A percentile compares a stretch with the other conserved stretches of the same genome.
These are phyloP conservation scores for Drosophila yakuba DNA, from an alignment of 1,140 invertebrate species.

Conservation along the genomic window DNA sequence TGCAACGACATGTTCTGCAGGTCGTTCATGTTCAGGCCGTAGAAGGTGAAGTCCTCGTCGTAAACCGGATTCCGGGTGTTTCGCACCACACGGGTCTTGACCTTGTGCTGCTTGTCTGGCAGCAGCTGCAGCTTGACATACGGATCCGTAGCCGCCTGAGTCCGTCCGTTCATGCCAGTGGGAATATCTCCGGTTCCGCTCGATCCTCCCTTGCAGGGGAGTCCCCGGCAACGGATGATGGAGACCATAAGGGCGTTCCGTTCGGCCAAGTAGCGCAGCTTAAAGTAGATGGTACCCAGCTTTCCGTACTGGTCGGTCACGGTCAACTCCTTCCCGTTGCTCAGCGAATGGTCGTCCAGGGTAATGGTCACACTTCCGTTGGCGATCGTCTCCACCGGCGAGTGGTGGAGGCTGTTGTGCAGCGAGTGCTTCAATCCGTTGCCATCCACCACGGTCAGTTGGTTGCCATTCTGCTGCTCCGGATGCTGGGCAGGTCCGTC, in stretches of 20 bases:
- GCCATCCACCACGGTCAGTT: constrained; percentile 58
- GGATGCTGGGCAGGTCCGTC: constrained; percentile 50
- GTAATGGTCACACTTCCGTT: constrained; percentile 75
- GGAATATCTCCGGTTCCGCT: constrained; percentile 79
- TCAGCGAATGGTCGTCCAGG: constrained; percentile 79
- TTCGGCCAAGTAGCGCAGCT: constrained; percentile 93
- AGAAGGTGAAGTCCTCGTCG: constrained; percentile 98
- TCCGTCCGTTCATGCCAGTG: constrained; percentile 84
- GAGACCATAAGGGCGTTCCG: constrained; percentile 96
- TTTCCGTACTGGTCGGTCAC: constrained; percentile 85
- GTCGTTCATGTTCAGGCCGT: constrained; percentile 94
- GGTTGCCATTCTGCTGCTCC: constrained; percentile 43
- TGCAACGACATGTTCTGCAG: constrained; percentile 94
- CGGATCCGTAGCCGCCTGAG: constrained; percentile 90
- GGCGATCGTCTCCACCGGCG: constrained; percentile 74
- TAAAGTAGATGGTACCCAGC: constrained; percentile 94
- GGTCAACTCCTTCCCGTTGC: constrained; percentile 84
- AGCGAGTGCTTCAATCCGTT: constrained; percentile 40
- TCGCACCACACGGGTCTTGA: constrained; percentile 96
- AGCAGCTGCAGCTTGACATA: constrained; percentile 97
- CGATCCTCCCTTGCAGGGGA: constrained; percentile 90
- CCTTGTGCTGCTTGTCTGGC: constrained; percentile 97
- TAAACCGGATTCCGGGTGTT: constrained; percentile 97
- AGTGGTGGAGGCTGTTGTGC: constrained; percentile 70
- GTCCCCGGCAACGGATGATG: constrained; percentile 93